Evolutionary conservation across 2,888 invertebrate species (phyloP).

Genomic region (Labia minor): DNA sequence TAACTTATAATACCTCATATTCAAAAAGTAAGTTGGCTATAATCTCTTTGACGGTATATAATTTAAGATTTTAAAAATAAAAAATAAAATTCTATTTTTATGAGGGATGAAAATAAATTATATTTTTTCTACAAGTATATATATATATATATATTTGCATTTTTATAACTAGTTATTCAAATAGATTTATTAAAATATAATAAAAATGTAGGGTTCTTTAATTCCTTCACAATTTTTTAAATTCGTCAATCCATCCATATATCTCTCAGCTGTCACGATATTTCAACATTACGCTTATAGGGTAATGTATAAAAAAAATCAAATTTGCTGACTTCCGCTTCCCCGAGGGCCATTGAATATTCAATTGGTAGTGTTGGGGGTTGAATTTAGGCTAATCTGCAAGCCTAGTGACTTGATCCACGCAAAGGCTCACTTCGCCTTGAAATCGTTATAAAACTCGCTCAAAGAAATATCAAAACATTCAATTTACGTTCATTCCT

Average conservation of each 20-base stretch:
- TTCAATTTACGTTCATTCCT: not conserved
- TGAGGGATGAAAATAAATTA: no score
- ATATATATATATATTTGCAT: no score
- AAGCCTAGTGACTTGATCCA: not conserved
- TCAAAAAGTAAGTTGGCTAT: no score
- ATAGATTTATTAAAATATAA: no score
- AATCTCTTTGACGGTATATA: no score
- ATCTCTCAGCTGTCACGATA: not conserved
- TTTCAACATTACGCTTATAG: conserved; percentile 2
- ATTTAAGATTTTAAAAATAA: no score
- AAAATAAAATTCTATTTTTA: no score
- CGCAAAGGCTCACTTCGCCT: not conserved
- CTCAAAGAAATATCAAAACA: not conserved
- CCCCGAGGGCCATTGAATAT: not conserved
- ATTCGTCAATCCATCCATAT: not conserved
- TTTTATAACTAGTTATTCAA: no score
- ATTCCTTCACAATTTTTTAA: no score
- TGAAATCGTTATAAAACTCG: not conserved
- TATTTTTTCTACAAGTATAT: no score
- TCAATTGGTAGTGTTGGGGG: not conserved
- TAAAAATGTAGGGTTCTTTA: no score
- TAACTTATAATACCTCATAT: no score
- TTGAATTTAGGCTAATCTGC: not conserved
- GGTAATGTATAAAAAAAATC: not conserved
- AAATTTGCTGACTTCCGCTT: conserved; percentile 2